Base-by-base conservation (phyloP, 2,113 vertebrate genomes). In the Tympanuchus pallidicinctus region DNA sequence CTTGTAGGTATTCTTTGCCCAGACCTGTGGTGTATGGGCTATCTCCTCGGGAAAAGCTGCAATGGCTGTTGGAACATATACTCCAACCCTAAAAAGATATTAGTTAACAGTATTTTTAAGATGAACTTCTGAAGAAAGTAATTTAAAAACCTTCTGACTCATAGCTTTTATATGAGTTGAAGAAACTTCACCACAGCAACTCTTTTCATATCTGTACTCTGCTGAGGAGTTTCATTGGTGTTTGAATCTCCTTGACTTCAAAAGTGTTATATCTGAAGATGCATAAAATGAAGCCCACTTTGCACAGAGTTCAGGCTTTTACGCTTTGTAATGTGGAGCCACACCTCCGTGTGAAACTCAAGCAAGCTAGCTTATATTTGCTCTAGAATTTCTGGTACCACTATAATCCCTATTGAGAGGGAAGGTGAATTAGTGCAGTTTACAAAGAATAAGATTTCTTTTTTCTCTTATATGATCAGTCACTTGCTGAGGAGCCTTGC, bases 11-110 rank as follows among this genome's bases (percentile, higher is more conserved):
- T 69, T 34, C 74, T 97, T 89, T 63, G 98, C 97, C 98, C 98
- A 98, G 9, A 78, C 56, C 19, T 24, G 91, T 4, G 98, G 98
- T 30, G 71, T 74, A n/a, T 99, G 98, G 17, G 19, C 1, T 43
- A 98, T 8, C 89, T 99, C 98, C 17, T 89, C 76, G 8, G 98
- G 98, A 93, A 98, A 99, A 6, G 98, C 98, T 38, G 98, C 98
- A 61, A 98, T 28, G 24, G 98, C 98, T 19, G 98, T 98, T 15
- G 98, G 98, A 30, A 99, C 98, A 4, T 94, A 64, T 2, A 99
- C 75, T 5, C 48, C 77, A 6, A 89, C 57, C 95, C 98, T 99
- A 38, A 96, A 47, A 93, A 85, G 83, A 89, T 38, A 95, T 9
- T 16, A 48, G 8, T 88, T 66, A 76, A 65, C 34, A 63, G 60